Percentiles rank a stretch among this genome's conserved stretches.
Evolutionary conservation across 1,140 invertebrate species (phyloP).

Genomic region (Drosophila melanica): DNA sequence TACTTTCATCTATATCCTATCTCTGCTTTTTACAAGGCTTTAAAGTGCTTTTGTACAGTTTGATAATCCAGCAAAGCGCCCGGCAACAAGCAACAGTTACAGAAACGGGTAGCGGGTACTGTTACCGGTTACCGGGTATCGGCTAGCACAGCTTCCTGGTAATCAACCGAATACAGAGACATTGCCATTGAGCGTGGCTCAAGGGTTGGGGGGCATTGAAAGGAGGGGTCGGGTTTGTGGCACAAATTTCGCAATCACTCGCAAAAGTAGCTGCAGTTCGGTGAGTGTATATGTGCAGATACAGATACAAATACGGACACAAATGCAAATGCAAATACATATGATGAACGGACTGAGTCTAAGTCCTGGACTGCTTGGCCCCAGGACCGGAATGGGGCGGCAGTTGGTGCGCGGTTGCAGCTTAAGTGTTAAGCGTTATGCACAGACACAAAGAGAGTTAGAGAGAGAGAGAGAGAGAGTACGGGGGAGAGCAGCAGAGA

Average conservation of each 20-base stretch:
- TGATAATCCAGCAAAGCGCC: constrained; percentile 6
- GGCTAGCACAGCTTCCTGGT: constrained; percentile 23
- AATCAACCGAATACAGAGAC: constrained; percentile 52
- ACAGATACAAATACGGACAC: constrained; percentile 4
- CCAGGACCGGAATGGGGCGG: neutral
- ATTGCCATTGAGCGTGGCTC: constrained; percentile 8
- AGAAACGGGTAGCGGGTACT: neutral
- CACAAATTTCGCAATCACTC: constrained; percentile 60
- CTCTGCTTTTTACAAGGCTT: neutral
- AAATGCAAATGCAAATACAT: constrained; percentile 14
- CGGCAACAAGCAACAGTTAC: neutral
- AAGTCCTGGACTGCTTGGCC: constrained; percentile 5
- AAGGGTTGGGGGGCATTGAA: neutral
- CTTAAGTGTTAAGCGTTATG: constrained; percentile 83
- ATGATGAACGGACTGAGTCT: constrained; percentile 29
- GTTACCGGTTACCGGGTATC: neutral
- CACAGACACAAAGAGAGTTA: constrained; percentile 45
- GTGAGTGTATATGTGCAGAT: constrained; percentile 1
- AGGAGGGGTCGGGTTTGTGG: constrained; percentile 10
- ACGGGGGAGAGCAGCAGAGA: neutral
- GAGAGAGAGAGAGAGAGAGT: constrained; percentile 11
- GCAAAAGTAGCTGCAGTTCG: constrained; percentile 43
- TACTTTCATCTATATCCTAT: neutral
- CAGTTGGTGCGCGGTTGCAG: constrained; percentile 51
- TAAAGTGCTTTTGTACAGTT: neutral